Evolutionary conservation across 2,888 invertebrate species (phyloP).

Genomic region (Macaria notata): DNA sequence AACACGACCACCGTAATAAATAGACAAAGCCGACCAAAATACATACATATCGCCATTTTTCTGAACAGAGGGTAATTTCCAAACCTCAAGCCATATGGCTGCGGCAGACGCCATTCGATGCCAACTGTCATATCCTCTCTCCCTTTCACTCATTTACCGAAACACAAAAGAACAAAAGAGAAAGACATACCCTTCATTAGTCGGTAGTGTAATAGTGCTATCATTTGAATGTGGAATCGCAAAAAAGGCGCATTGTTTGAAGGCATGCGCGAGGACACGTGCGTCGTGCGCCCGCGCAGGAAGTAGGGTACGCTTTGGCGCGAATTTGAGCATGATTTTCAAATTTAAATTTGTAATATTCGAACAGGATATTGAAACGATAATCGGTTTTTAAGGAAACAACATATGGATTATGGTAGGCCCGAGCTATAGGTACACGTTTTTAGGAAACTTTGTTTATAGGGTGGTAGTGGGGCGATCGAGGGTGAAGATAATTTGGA

Average conservation of each 20-base stretch:
- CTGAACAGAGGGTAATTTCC: constrained; percentile 68
- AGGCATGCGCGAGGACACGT: constrained; percentile 63
- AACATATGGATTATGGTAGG: constrained; percentile 69
- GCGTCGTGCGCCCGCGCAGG: constrained; percentile 50
- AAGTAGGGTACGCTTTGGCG: constrained; percentile 75
- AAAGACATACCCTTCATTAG: constrained; percentile 67
- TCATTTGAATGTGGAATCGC: constrained; percentile 74
- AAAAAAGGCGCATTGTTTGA: constrained; percentile 74
- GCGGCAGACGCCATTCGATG: constrained; percentile 74
- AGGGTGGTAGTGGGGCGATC: neutral
- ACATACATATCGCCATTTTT: constrained; percentile 58
- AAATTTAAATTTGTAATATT: constrained; percentile 58
- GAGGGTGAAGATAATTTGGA: neutral
- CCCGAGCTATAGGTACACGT: constrained; percentile 36
- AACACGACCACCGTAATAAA: constrained; percentile 52
- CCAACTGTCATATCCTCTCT: constrained; percentile 71
- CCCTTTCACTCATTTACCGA: constrained; percentile 42
- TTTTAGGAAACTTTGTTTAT: constrained; percentile 9
- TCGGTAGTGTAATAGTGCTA: constrained; percentile 58
- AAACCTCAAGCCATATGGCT: constrained; percentile 80
- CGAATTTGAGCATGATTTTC: constrained; percentile 67
- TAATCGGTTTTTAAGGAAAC: constrained; percentile 62
- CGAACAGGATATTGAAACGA: constrained; percentile 76
- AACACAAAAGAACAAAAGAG: constrained; percentile 45
- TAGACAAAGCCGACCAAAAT: constrained; percentile 57